A percentile compares a stretch with the other conserved stretches of the same genome.
Conservation (phyloP, 2,888 invertebrate genomes). For the Diadromus collaris region DNA sequence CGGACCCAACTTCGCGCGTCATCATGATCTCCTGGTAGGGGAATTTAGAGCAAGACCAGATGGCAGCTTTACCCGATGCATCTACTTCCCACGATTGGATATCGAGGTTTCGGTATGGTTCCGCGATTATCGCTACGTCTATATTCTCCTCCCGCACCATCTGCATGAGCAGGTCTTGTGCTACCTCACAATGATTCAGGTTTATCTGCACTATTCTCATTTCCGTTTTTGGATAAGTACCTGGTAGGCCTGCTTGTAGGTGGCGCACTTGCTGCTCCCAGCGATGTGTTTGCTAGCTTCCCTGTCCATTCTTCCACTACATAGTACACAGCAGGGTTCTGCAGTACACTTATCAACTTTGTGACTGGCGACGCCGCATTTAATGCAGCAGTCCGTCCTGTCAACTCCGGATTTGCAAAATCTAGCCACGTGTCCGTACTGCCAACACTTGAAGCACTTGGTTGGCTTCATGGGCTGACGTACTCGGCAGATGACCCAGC, state of each 20-base stretch:
- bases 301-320: constrained; percentile 11
- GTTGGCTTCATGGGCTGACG: constrained; percentile 29
- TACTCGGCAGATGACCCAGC: constrained; percentile 55
- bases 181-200: constrained; percentile 61
- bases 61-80: constrained; percentile 59
- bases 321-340: constrained; percentile 42
- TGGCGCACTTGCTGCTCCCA: constrained; percentile 52
- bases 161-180: constrained; percentile 61
- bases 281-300: constrained; percentile 28
- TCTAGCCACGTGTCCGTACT: constrained; percentile 44
- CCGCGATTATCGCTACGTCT: constrained; percentile 56
- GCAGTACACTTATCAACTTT: constrained; percentile 34
- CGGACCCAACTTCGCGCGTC: constrained; percentile 54
- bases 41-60: constrained; percentile 49
- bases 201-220: constrained; percentile 62
- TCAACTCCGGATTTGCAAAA: constrained; percentile 44
- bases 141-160: not conserved
- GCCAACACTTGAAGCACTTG: constrained; percentile 55
- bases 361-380: constrained; percentile 55
- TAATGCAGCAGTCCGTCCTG: constrained; percentile 42
- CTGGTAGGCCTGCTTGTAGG: constrained; percentile 46
- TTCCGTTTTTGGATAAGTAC: constrained; percentile 20
- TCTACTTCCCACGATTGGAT: constrained; percentile 52
- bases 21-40: constrained; percentile 56
- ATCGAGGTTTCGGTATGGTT: constrained; percentile 58